These are phyloP conservation scores for Falco naumanni DNA, from an alignment of 2,797 vertebrate genomes.

Conservation along the genomic window DNA sequence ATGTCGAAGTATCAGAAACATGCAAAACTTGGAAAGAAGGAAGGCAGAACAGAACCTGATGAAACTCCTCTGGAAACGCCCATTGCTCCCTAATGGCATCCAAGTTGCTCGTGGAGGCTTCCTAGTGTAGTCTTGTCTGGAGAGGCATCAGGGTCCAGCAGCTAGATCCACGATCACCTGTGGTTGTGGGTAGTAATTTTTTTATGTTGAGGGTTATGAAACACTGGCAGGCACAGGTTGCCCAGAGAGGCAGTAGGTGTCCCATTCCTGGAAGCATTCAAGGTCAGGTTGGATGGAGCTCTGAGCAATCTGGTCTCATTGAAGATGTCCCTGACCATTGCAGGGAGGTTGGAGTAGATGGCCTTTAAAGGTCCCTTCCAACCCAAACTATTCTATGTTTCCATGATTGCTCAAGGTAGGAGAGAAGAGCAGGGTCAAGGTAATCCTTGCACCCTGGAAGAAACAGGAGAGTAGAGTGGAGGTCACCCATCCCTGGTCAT, in stretches of 20 bases:
- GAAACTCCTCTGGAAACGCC: background rate
- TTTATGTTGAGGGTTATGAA: rapidly evolving
- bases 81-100: background rate
- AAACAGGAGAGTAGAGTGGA: background rate
- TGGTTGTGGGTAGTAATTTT: background rate
- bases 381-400: background rate
- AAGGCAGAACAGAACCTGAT: background rate
- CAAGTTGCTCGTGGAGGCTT: background rate
- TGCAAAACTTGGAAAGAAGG: background rate
- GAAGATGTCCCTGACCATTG: background rate
- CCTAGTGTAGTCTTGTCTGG: background rate
- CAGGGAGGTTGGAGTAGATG: background rate
- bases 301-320: background rate
- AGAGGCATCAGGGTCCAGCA: background rate
- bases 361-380: background rate
- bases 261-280: background rate
- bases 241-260: background rate
- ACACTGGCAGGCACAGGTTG: background rate
- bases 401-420: background rate
- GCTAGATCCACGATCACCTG: background rate
- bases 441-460: background rate
- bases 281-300: rapidly evolving
- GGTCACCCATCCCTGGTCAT: background rate
- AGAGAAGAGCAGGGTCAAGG: background rate
- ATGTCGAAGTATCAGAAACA: background rate